Base-by-base conservation (phyloP, 2,797 vertebrate genomes). In the Poecile montanus region DNA sequence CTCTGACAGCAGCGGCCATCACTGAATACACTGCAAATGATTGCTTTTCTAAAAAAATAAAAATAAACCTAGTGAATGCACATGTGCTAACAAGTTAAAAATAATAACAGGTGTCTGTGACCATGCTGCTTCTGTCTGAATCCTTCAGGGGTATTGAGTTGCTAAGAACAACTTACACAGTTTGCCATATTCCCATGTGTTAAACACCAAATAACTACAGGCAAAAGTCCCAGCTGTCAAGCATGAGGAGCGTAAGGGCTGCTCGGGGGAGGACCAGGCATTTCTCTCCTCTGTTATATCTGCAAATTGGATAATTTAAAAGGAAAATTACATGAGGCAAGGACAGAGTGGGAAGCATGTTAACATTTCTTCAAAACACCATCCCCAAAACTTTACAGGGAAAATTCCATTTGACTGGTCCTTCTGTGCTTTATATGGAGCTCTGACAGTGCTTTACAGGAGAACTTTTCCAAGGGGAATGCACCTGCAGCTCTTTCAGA, bases 61-160 rank as follows among this genome's bases (percentile, higher is more conserved):
- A 92, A 92, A 93, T 82, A 89, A 93, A 67, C 21, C 61, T 26
- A 51, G 36, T 42, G 61, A 94, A 32, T 48, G 65, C 72, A 91
- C 72, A 91, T 87, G 85, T 93, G 85, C 65, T 81, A 94, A 36
- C 87, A 94, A 95, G 91, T 89, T 96, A 92, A 96, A 96, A 96
- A 95, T 96, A 94, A 83, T 83, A 80, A 74, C 40, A 93, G 54
- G 76, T 95, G 89, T 91, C 93, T 92, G 73, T 88, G 89, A 94
- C 68, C 70, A 51, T 89, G 88, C 53, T 91, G 72, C 66, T 94
- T 91, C 91, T 89, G 85, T 87, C 79, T 94, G 87, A 73, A 71
- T 86, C 73, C 72, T 83, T 77, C 79, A 77, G 72, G 61, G 87
- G 47, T 70, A 72, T 44, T 92, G 79, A 85, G 54, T 54, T 92